Conservation (phyloP, 35 echinoderm and acorn worm species). For the Ptychodera flava region DNA sequence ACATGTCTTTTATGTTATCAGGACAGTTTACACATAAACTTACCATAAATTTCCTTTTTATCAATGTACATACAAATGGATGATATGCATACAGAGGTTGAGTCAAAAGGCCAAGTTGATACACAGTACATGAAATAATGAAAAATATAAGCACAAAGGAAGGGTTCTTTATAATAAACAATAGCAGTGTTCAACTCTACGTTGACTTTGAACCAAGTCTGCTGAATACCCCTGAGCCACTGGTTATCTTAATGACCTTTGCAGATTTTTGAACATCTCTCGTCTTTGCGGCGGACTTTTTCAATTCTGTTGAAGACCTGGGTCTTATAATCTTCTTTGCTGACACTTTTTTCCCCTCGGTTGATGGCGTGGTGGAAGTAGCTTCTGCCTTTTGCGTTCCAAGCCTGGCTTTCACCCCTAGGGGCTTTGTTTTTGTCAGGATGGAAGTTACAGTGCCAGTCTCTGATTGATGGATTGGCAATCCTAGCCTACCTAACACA, state of each 20-base stretch:
- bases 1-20: too few species aligned
- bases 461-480: neutral
- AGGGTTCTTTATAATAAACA: too few species aligned
- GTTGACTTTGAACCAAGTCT: neutral
- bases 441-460: neutral
- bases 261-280: neutral
- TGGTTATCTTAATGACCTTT: neutral
- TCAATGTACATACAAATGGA: too few species aligned
- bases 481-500: neutral
- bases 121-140: too few species aligned
- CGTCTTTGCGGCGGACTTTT: too few species aligned
- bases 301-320: too few species aligned
- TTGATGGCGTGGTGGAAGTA: conserved; percentile 33
- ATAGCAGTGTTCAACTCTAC: too few species aligned
- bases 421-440: neutral
- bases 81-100: too few species aligned
- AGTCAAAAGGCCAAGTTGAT: too few species aligned
- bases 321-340: neutral
- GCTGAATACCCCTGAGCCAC: neutral
- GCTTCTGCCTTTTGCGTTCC: conserved; percentile 34
- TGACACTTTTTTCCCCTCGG: neutral
- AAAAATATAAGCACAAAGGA: too few species aligned
- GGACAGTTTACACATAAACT: too few species aligned
- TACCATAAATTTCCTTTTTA: too few species aligned
- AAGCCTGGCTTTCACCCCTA: conserved; percentile 25